Base-by-base conservation (phyloP, 2,888 invertebrate genomes). In the Pedicia rivosa region DNA sequence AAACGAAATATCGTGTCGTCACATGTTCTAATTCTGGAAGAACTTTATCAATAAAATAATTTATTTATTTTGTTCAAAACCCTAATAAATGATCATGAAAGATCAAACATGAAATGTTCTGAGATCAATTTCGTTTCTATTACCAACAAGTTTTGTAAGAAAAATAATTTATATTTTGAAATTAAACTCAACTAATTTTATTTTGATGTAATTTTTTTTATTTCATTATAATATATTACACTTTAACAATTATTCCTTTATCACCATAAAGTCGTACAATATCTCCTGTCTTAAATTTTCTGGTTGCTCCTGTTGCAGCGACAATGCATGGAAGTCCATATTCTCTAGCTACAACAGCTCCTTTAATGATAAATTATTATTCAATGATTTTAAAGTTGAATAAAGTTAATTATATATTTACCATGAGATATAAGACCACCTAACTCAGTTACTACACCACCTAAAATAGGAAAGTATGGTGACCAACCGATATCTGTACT, bases 401-500 rank as follows among this genome's bases (percentile, higher is more conserved):
- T 17, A 9, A 9, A 34, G 12, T 5, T 19, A 13, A 13, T 22
- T 5, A 20, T 34, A n/a, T n/a, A n/a, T n/a, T n/a, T n/a, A n/a
- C 81, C 86, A 50, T 86, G 84, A 24, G 84, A 84, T 46, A 84
- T 74, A 3, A 86, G 66, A 19, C 86, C 86, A 1, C 86, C 86
- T 1, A 83, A 64, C 56, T 87, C 86, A 0, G 84, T 86, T 7
- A 82, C 77, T 33, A 86, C 69, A 7, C 84, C 87, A 1, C 72
- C 63, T 13, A 87, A 55, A 33, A 84, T 66, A 1, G 83, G 81
- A 56, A 86, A 87, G 59, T 83, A 84, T 0, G 84, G 83, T 3
- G 78, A 76, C 86, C 86, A 87, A 2, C 80, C 83, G 44, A 86
- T 77, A 52, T 87, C 86, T 0, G 84, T 84, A 28, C 72, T 70